Evolutionary conservation across 2,797 vertebrate genomes (phyloP).

Genomic region (Syngnathus acus): DNA sequence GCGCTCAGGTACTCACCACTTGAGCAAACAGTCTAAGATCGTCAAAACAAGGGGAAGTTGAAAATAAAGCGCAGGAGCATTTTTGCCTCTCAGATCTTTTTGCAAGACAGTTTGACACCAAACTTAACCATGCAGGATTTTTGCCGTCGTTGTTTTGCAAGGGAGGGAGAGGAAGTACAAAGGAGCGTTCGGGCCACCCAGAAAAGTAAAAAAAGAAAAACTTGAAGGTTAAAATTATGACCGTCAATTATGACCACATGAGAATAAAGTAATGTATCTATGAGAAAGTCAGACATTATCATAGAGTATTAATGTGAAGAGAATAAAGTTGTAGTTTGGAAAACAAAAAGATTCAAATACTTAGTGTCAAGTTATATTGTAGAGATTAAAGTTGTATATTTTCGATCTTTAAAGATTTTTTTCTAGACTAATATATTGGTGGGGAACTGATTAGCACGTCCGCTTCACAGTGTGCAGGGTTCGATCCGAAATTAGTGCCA

Average conservation of each 20-base stretch:
- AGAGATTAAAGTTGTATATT: too few species aligned
- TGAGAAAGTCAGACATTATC: neutral
- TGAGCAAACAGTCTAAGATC: conserved; percentile 14
- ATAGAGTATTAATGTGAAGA: too few species aligned
- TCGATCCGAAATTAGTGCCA: too few species aligned
- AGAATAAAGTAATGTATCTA: neutral
- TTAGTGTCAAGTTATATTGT: too few species aligned
- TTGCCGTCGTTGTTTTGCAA: neutral
- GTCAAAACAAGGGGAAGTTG: neutral
- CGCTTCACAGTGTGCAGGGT: too few species aligned
- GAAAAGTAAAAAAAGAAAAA: neutral
- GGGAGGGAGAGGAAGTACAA: conserved; percentile 21
- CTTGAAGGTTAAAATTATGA: too few species aligned
- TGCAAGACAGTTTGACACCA: conserved; percentile 19
- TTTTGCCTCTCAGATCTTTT: neutral
- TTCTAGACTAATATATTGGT: too few species aligned
- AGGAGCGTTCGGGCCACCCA: neutral
- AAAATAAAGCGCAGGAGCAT: conserved; percentile 1
- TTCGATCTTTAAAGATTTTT: too few species aligned
- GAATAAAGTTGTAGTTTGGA: too few species aligned
- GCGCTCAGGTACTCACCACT: conserved; percentile 32
- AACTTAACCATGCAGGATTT: conserved; percentile 46
- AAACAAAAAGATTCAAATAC: neutral
- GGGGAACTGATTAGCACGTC: too few species aligned
- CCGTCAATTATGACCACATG: too few species aligned